Conservation (phyloP, 30 jellyfish, hydroid and myxozoan genomes). For the Hydractinia symbiolongicarpus region DNA sequence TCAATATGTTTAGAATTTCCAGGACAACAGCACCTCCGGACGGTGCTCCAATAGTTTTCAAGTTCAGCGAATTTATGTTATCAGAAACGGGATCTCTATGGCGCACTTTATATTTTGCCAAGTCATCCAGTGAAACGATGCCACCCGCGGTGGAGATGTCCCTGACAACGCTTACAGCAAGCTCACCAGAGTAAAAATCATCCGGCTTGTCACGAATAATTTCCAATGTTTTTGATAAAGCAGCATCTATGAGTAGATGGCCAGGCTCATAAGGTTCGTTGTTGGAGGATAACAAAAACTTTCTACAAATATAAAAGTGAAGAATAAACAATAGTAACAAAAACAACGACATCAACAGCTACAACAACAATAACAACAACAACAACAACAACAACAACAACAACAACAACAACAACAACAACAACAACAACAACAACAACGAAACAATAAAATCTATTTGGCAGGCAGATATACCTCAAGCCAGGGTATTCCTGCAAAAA, state of each 20-base stretch:
- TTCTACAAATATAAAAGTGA: neutral
- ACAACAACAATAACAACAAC: neutral
- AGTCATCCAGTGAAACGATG: slow-evolving; percentile 44
- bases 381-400: neutral
- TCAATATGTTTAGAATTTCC: slow-evolving; percentile 32
- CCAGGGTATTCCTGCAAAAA: slow-evolving; percentile 12
- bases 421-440: too few species aligned
- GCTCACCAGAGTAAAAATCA: slow-evolving; percentile 54
- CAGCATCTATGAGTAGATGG: slow-evolving; percentile 11
- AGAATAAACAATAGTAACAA: neutral
- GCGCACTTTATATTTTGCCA: slow-evolving; percentile 34
- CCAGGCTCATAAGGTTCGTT: slow-evolving; percentile 20
- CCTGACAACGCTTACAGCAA: slow-evolving; percentile 40
- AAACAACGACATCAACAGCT: neutral
- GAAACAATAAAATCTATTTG: too few species aligned
- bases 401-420: too few species aligned
- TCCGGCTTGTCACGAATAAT: slow-evolving; percentile 58
- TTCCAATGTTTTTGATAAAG: slow-evolving; percentile 43
- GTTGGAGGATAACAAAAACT: slow-evolving; percentile 15
- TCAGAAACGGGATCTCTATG: slow-evolving; percentile 6
- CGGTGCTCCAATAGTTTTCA: slow-evolving; percentile 39
- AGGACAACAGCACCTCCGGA: slow-evolving; percentile 47
- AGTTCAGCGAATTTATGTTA: slow-evolving; percentile 6
- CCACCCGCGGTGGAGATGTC: slow-evolving; percentile 54
- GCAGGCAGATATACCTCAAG: too few species aligned